phyloP scores from a whole-genome alignment of 2,888 invertebrate genomes.

The Halictus ligatus region DNA sequence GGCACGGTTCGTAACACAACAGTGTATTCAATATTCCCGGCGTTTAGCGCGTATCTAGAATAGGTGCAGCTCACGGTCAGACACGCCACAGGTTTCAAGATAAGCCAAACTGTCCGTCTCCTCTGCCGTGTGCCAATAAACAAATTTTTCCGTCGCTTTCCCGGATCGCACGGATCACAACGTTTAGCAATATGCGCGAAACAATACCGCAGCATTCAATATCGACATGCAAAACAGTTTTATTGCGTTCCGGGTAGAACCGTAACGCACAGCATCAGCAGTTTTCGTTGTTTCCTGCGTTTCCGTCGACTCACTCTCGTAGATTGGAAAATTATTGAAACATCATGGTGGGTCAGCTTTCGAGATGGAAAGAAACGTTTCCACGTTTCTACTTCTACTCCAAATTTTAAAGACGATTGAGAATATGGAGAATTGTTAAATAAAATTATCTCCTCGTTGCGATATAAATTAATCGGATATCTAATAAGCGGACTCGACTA shows the following conservation, averaged over 20 bases:
- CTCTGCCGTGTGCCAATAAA: not conserved
- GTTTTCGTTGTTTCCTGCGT: constrained; percentile 13
- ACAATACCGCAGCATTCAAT: not conserved
- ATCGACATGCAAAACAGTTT: constrained; percentile 13
- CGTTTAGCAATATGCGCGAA: not conserved
- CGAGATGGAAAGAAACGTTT: not conserved
- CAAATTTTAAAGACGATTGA: not conserved
- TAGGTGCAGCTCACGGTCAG: not conserved
- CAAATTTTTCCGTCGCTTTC: not conserved
- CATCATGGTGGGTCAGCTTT: constrained; percentile 17
- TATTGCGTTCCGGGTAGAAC: not conserved
- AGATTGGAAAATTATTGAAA: constrained; percentile 48
- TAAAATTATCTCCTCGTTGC: not conserved
- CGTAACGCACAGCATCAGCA: constrained; percentile 9
- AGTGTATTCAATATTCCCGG: not conserved
- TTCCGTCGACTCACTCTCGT: constrained; percentile 35
- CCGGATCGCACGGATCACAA: not conserved
- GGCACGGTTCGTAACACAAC: not conserved
- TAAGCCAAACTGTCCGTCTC: not conserved
- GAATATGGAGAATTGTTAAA: not conserved
- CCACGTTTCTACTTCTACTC: not conserved
- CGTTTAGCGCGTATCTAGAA: not conserved
- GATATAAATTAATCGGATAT: not conserved
- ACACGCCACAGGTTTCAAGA: not conserved
- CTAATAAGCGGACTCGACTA: not conserved